These are phyloP conservation scores for Scaptomyza hsui DNA, from an alignment of 1,140 invertebrate species.

Conservation along the genomic window DNA sequence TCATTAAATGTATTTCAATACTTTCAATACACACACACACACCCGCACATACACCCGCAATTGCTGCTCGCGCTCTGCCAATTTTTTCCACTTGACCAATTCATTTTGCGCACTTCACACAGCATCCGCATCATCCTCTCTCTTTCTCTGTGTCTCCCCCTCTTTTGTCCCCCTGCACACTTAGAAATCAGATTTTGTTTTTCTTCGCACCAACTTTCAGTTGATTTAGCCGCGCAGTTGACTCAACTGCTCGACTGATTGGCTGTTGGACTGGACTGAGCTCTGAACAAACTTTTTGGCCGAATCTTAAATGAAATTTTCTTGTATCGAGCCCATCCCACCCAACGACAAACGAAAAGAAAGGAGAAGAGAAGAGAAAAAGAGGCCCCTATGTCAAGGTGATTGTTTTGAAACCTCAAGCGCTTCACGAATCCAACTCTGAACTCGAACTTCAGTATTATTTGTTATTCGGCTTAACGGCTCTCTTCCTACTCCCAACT, in stretches of 20 bases:
- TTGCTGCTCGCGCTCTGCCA: conserved; percentile 50
- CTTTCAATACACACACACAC: conserved; percentile 50
- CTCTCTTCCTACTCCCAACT: not conserved
- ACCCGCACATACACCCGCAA: not conserved
- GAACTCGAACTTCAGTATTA: conserved; percentile 21
- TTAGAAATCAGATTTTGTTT: conserved; percentile 75
- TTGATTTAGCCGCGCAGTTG: conserved; percentile 69
- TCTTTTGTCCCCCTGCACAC: conserved; percentile 23
- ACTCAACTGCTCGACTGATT: conserved; percentile 66
- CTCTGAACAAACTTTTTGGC: conserved; percentile 43
- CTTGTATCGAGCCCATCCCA: conserved; percentile 10
- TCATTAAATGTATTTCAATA: conserved; percentile 83
- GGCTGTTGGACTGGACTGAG: conserved; percentile 43
- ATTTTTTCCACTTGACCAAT: conserved; percentile 82
- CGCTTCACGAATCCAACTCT: conserved; percentile 44
- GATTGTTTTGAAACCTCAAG: conserved; percentile 80
- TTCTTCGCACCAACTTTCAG: conserved; percentile 81
- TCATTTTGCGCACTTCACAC: conserved; percentile 67
- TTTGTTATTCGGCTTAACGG: conserved; percentile 63
- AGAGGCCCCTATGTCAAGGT: conserved; percentile 56
- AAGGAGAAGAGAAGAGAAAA: not conserved
- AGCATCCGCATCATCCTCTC: conserved; percentile 4
- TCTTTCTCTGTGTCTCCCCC: no score
- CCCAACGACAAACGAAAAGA: not conserved
- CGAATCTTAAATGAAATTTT: conserved; percentile 70